Evolutionary conservation across 2,888 invertebrate genomes (phyloP).

Genomic region (Hydrotaea diabolus): DNA sequence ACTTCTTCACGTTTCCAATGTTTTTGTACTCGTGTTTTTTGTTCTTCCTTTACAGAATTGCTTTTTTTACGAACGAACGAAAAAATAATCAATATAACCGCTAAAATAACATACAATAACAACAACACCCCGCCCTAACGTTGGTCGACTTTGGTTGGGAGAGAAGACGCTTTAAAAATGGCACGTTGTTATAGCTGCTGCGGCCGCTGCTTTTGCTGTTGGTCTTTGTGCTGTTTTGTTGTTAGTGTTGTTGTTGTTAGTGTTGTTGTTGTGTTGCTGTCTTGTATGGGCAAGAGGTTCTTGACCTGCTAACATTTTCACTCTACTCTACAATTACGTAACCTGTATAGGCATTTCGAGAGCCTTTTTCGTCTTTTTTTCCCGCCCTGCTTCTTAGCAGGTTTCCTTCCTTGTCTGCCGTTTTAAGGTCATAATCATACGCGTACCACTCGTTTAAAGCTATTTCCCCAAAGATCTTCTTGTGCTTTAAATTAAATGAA

Average conservation of each 20-base stretch:
- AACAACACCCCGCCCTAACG: background rate
- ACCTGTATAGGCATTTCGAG: conserved; percentile 7
- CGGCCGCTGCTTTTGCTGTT: background rate
- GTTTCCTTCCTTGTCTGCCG: conserved; percentile 13
- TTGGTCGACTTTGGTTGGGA: conserved; percentile 18
- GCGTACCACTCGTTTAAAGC: background rate
- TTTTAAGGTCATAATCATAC: conserved; percentile 28
- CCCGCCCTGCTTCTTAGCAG: background rate
- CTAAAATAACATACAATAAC: conserved; percentile 32
- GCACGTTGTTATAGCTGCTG: conserved; percentile 38
- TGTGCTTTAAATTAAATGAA: conserved; percentile 39
- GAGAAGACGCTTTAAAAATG: conserved; percentile 5
- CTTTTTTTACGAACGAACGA: conserved; percentile 4
- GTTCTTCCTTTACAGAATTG: conserved; percentile 17
- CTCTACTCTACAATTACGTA: conserved; percentile 65
- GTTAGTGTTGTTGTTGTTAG: background rate
- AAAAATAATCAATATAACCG: conserved; percentile 60
- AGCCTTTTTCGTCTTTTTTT: background rate
- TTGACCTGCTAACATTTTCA: conserved; percentile 65
- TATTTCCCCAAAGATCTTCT: background rate
- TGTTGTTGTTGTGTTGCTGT: background rate
- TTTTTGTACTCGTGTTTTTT: background rate
- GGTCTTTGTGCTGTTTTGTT: no score
- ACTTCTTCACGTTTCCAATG: background rate
- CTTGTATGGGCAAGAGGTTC: conserved; percentile 53